phyloP scores from a whole-genome alignment of 2,888 invertebrate species.

The Aradus depressus region DNA sequence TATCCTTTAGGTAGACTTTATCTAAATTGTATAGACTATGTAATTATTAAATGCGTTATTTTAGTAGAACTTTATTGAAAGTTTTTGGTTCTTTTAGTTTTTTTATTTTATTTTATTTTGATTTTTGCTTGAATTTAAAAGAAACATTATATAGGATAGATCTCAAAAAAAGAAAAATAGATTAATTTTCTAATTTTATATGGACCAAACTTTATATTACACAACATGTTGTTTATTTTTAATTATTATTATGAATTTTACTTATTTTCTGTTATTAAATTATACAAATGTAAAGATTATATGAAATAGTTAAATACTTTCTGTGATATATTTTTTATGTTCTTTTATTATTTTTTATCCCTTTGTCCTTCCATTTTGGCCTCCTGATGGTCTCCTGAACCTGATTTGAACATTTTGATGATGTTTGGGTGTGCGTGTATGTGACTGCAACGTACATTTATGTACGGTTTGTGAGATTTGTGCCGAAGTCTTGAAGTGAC shows the following conservation, averaged over 20 bases:
- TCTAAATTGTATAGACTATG: constrained; percentile 2
- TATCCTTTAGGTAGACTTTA: constrained; percentile 3
- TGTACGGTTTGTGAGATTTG: too few relatives aligned
- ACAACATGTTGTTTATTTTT: too few relatives aligned
- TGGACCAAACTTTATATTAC: too few relatives aligned
- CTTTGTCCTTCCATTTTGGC: too few relatives aligned
- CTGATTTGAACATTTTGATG: too few relatives aligned
- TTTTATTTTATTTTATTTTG: constrained; percentile 2
- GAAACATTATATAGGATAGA: constrained; percentile 9
- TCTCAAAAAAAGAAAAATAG: constrained; percentile 16
- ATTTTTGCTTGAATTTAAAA: not conserved
- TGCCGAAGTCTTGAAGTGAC: too few relatives aligned
- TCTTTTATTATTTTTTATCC: too few relatives aligned
- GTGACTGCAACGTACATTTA: too few relatives aligned
- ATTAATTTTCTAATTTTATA: constrained; percentile 19
- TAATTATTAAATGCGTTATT: not conserved
- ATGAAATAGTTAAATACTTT: constrained; percentile 13
- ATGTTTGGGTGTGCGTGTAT: too few relatives aligned
- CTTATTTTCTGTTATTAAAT: constrained; percentile 4
- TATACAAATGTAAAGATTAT: constrained; percentile 1
- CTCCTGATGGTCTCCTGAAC: too few relatives aligned
- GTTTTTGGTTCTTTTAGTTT: not conserved
- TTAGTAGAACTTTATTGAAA: constrained; percentile 1
- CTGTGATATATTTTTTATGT: constrained; percentile 6
- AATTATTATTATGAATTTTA: not conserved